phyloP scores from a whole-genome alignment of 2,888 invertebrate species.

The Spicauda simplicius region DNA sequence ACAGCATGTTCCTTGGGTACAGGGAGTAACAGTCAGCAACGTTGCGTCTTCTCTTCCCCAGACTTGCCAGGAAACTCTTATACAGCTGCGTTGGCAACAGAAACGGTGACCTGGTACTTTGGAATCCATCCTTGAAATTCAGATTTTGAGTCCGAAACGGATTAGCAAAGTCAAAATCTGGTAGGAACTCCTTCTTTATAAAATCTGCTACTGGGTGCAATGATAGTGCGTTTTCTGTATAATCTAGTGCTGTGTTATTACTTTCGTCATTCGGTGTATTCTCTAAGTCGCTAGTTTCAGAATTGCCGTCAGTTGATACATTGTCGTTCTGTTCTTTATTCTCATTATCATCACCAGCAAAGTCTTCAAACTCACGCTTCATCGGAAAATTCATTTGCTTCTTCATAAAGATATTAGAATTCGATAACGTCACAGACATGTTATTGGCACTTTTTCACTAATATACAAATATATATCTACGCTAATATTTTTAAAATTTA shows the following conservation, averaged over 20 bases:
- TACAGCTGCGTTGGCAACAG: constrained; percentile 91
- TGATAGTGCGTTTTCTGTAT: constrained; percentile 70
- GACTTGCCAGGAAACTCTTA: constrained; percentile 90
- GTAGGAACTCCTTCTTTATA: constrained; percentile 80
- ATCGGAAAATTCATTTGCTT: constrained; percentile 74
- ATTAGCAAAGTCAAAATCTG: constrained; percentile 75
- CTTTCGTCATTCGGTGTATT: constrained; percentile 65
- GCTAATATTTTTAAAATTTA: constrained; percentile 64
- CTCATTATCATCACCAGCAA: constrained; percentile 53
- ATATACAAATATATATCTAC: constrained; percentile 62
- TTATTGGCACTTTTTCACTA: constrained; percentile 51
- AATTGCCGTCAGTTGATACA: constrained; percentile 69
- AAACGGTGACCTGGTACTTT: constrained; percentile 78
- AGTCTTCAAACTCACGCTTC: constrained; percentile 77
- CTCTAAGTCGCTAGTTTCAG: constrained; percentile 75
- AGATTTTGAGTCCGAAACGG: constrained; percentile 75
- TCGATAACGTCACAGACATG: constrained; percentile 75
- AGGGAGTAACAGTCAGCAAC: constrained; percentile 77
- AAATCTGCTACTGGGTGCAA: constrained; percentile 77
- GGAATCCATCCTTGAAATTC: constrained; percentile 71
- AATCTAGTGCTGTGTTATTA: constrained; percentile 65
- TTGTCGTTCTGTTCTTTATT: constrained; percentile 70
- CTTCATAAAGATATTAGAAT: constrained; percentile 70
- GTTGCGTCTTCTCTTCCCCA: constrained; percentile 76
- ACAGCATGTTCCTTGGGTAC: constrained; percentile 84